A percentile compares a stretch with the other conserved stretches of the same genome.
phyloP scores from a whole-genome alignment of 2,888 invertebrate species.

The Patella pellucida region DNA sequence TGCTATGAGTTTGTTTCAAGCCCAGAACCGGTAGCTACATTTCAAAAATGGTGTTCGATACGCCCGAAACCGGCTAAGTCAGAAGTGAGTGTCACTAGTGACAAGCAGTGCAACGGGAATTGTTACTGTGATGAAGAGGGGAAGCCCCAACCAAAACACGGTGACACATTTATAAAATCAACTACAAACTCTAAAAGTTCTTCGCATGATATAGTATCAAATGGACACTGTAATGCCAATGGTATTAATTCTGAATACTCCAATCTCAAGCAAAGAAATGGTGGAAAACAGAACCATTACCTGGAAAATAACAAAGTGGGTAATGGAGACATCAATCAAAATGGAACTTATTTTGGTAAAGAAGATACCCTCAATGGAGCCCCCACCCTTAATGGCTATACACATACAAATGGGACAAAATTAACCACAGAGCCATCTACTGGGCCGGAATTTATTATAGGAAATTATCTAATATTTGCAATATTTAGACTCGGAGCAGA shows the following conservation, averaged over 20 bases:
- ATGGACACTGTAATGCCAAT: constrained; percentile 2
- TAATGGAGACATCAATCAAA: constrained; percentile 4
- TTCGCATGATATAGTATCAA: background rate
- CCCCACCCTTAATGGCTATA: too few species aligned
- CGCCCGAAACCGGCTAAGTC: background rate
- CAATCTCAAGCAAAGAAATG: constrained; percentile 15
- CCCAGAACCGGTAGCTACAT: constrained; percentile 81
- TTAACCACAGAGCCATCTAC: background rate
- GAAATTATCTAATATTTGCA: constrained; percentile 80
- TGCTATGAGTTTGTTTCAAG: constrained; percentile 34
- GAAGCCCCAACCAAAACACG: too few species aligned
- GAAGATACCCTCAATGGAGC: background rate
- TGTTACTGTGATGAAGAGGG: background rate
- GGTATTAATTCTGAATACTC: constrained; percentile 2
- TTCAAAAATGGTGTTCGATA: constrained; percentile 80
- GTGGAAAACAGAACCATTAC: background rate
- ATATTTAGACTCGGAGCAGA: constrained; percentile 87
- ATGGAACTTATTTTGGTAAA: constrained; percentile 9
- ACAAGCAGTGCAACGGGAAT: constrained; percentile 74
- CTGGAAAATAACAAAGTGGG: background rate
- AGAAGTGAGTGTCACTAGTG: background rate
- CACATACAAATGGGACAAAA: background rate
- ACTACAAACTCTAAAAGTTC: background rate
- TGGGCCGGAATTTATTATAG: constrained; percentile 38
- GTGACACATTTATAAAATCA: background rate